These are phyloP conservation scores for Microctonus hyperodae DNA, from an alignment of 2,888 invertebrate genomes.

Conservation along the genomic window DNA sequence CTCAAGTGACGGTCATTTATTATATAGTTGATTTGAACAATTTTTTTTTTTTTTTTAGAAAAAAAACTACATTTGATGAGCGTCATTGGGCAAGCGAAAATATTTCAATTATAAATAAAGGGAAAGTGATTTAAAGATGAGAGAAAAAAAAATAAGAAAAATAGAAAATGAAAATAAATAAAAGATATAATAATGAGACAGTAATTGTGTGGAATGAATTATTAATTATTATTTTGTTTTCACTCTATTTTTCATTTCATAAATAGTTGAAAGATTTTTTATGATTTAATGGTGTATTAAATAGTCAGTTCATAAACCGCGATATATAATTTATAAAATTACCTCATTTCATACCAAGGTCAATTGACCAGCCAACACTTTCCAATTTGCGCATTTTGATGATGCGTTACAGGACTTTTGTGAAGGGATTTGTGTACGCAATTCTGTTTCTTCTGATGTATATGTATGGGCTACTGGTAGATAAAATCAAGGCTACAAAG, in stretches of 20 bases:
- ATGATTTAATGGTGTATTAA: not conserved
- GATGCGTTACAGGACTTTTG: slow-evolving; percentile 9
- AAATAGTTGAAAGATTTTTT: not conserved
- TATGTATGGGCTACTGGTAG: slow-evolving; percentile 1
- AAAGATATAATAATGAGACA: too few species aligned
- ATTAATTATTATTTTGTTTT: not conserved
- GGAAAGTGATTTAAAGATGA: not conserved
- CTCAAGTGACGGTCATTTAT: not conserved
- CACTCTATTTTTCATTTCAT: too few species aligned
- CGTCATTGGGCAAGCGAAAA: slow-evolving; percentile 1
- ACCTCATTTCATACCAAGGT: slow-evolving; percentile 31
- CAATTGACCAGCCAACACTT: slow-evolving; percentile 38
- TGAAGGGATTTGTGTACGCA: slow-evolving; percentile 2
- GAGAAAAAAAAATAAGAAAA: slow-evolving; percentile 5
- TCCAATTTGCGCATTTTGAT: slow-evolving; percentile 24
- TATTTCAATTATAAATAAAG: not conserved
- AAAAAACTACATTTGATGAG: not conserved
- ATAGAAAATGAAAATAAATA: too few species aligned
- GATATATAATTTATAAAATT: slow-evolving; percentile 2
- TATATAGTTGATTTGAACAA: not conserved
- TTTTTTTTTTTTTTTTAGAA: not conserved
- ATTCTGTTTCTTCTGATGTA: not conserved
- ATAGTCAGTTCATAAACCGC: not conserved
- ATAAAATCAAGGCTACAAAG: slow-evolving; percentile 16
- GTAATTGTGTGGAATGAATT: not conserved